Evolutionary conservation across 1,140 invertebrate species (phyloP), one percentile per base, ranked within the genome.

Genomic region (Macrostomum lignano): DNA sequence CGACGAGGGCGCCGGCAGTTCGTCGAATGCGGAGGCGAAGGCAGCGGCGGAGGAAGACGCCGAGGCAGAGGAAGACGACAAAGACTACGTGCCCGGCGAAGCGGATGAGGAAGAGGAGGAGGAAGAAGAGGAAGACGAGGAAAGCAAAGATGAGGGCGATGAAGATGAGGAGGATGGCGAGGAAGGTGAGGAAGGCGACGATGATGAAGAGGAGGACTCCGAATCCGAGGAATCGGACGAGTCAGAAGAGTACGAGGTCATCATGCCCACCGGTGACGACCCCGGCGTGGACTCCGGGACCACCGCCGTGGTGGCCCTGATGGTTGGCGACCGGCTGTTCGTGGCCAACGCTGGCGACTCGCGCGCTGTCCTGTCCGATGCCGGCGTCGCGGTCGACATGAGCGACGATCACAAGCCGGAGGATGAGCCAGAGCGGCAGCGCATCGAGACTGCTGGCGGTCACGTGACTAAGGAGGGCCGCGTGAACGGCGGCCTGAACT

Each of bases 371-470:
- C 62, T 94, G 11, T 79, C 72, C 46, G 65, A 77, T 36, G 63
- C 63, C 42, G 81, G 81, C 2, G 65, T 69, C 49, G 81, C 82
- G 0, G 51, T 91, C 19, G 82, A 93, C 39, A 72, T 94, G 65
- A 82, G 55, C 1, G 36, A 49, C 32, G 86, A 96, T 60, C 88
- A 96, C 51, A 96, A 94, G 55, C 86, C 86, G 2, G 82, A 93
- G 57, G 82, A 93, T 51, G 62, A 72, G 9, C 58, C 65, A 2
- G 88, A 96, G 59, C 63, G 67, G 21, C 51, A 67, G 3, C 61
- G 88, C 38, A 91, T 96, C 42, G 61, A 68, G 3, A 74, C 72
- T 45, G 86, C 84, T 28, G 86, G 86, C 19, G 84, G 86, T 1
- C 70, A 69, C 49, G 77, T 94, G 0, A 82, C 76, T 2, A 58